Base-by-base conservation (phyloP, 2,113 vertebrate species). In the Engraulis encrasicolus region DNA sequence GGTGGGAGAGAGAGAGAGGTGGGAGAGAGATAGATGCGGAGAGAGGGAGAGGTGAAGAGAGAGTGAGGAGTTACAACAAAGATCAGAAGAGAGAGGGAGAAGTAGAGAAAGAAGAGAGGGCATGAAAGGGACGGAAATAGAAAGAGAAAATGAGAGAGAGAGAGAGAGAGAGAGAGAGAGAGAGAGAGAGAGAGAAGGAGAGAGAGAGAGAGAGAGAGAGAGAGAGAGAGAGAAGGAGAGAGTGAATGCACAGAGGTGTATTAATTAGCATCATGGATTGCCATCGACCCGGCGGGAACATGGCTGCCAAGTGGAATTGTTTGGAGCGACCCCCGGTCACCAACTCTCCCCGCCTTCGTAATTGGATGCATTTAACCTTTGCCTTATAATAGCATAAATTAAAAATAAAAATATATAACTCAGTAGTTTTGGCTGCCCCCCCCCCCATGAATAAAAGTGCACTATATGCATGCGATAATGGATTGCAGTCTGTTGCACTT, bases 341-440 rank as follows among this genome's bases (percentile, higher is more conserved):
- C 23, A 66, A 12, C 6, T 54, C 6, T 19, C 17, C 17, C 17
- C 3, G 17, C 2, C 52, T 31, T n/a, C 2, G 27, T 74, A 74
- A 74, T 74, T 74, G 66, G 66, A 74, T 74, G 66, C 27, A 17
- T 61, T 61, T 61, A n/a, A 61, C 58, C 58, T 61, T 61, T 61
- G 18, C 18, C 18, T n/a, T 58, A 1, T n/a, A 11, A 23, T 61
- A 23, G 58, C n/a, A 61, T 23, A 23, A 61, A 27, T 27, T 61
- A 20, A 20, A 61, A 23, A n/a, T 20, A n/a, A 27, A 61, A 61
- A 27, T n/a, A 61, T 11, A 6, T 23, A 23, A 6, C 58, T 23
- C 1, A 27, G 6, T 61, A n/a, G 52, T 58, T 58, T n/a, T n/a
- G 52, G 6, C 9, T n/a, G n/a, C n/a, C 40, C 40, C 40, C 9